Conservation (phyloP, 2,113 vertebrate genomes). For the Cinclus mexicanus region DNA sequence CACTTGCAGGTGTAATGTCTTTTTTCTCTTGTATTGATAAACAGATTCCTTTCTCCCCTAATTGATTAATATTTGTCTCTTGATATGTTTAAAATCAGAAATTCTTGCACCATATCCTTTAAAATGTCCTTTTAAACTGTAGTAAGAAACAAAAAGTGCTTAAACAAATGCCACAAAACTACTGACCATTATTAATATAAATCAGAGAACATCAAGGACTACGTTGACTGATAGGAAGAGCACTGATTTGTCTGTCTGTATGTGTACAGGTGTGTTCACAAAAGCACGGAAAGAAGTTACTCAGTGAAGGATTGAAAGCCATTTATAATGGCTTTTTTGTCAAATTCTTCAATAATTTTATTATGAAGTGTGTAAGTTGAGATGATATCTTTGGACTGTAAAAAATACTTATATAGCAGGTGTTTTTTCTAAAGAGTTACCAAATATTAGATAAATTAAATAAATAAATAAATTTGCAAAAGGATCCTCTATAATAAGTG, state of each 20-base stretch:
- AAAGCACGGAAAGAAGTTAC: not conserved
- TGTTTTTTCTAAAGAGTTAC: not conserved
- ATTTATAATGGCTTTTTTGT: not conserved
- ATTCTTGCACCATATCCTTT: not conserved
- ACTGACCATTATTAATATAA: not conserved
- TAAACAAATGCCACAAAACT: not conserved
- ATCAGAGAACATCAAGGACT: not conserved
- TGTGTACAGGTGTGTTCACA: accelerated
- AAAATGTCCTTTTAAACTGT: not conserved
- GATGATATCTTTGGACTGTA: not conserved
- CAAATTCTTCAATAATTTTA: not conserved
- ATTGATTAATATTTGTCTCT: not conserved
- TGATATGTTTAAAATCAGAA: not conserved
- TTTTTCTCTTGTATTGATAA: not conserved
- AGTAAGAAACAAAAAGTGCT: not conserved
- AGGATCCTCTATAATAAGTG: not conserved
- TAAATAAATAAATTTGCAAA: not conserved
- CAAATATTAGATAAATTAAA: not conserved
- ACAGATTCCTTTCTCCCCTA: not conserved
- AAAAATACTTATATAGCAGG: not conserved
- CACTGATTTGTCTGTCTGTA: not conserved
- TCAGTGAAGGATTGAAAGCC: not conserved
- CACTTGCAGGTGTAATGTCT: not conserved
- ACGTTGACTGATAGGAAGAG: not conserved
- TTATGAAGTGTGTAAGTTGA: not conserved